Evolutionary conservation across 2,888 invertebrate species (phyloP).

Genomic region (Cerastis rubricosa): DNA sequence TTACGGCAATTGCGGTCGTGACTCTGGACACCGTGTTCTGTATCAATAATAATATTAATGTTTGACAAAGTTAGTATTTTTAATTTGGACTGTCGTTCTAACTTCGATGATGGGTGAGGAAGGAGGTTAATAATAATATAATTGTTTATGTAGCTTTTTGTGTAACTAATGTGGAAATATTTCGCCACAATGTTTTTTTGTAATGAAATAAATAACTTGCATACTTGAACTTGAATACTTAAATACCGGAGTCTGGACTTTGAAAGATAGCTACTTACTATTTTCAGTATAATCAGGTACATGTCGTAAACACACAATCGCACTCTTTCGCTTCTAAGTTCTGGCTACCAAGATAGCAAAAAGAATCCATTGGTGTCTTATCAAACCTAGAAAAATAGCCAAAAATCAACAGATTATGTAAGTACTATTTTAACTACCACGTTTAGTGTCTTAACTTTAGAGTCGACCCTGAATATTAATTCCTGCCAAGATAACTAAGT

Average conservation of each 20-base stretch:
- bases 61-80: no score
- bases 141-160: no score
- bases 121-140: no score
- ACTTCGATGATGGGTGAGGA: no score
- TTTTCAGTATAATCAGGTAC: neutral
- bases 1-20: neutral
- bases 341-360: neutral
- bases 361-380: neutral
- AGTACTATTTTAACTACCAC: neutral
- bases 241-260: neutral
- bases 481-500: neutral
- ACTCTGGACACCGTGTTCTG: no score
- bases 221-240: no score
- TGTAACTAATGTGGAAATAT: no score
- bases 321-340: no score
- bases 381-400: neutral
- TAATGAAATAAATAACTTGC: no score
- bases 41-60: no score
- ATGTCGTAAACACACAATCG: neutral
- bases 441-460: constrained; percentile 1
- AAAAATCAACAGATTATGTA: neutral
- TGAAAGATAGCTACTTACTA: neutral
- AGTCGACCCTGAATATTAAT: constrained; percentile 28
- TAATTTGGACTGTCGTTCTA: no score
- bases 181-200: no score